Percentiles rank a stretch among this genome's conserved stretches.
These are phyloP conservation scores for Ibycter americanus DNA, from an alignment of 2,797 vertebrate species.

Conservation along the genomic window DNA sequence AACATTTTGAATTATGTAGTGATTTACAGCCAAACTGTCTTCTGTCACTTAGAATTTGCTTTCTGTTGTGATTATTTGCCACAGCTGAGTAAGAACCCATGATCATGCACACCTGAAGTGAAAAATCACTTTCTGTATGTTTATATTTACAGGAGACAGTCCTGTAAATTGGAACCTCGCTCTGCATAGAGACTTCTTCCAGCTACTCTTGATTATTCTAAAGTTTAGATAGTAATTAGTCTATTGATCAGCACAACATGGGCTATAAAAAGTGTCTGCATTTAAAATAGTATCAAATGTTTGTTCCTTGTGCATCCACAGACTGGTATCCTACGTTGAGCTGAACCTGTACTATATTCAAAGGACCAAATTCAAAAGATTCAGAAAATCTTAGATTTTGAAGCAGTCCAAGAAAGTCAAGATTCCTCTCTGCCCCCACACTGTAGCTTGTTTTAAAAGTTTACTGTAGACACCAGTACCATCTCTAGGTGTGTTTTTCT, in stretches of 20 bases:
- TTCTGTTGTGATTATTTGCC: background rate
- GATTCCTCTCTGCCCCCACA: background rate
- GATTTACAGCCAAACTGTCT: background rate
- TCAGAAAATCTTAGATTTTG: background rate
- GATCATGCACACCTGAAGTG: background rate
- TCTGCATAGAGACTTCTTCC: background rate
- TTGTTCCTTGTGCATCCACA: background rate
- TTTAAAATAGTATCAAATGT: background rate
- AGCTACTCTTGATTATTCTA: background rate
- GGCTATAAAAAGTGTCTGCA: background rate
- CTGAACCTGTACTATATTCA: background rate
- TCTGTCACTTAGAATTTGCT: background rate
- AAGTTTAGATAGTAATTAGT: background rate
- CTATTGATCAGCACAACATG: accelerated
- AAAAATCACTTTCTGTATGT: background rate
- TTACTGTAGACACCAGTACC: background rate
- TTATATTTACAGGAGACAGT: background rate
- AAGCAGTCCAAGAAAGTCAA: background rate
- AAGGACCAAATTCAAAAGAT: background rate
- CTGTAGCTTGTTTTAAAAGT: background rate
- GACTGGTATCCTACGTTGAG: background rate
- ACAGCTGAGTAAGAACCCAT: background rate
- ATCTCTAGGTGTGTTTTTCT: background rate
- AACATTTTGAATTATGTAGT: background rate
- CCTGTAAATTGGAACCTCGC: background rate